phyloP scores from a whole-genome alignment of 2,113 vertebrate species.

The Miniopterus natalensis region DNA sequence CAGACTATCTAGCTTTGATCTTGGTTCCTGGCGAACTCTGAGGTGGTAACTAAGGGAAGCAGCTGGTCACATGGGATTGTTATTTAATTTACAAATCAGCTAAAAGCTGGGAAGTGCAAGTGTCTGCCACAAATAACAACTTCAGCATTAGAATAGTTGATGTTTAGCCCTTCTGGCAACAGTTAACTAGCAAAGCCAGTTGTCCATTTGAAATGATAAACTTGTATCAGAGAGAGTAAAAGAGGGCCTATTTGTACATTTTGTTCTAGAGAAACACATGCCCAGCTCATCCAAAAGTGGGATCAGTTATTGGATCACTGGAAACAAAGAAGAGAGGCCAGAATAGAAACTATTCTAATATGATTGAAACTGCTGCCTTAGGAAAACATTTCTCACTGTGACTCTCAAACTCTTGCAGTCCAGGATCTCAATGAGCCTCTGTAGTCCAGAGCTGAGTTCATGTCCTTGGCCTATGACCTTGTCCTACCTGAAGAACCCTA shows the following conservation, averaged over 20 bases:
- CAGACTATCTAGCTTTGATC: background rate
- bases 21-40: background rate
- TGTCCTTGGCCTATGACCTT: background rate
- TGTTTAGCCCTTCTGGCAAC: background rate
- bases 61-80: background rate
- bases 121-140: background rate
- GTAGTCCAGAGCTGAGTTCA: background rate
- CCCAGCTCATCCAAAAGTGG: background rate
- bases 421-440: background rate
- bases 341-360: constrained; percentile 16
- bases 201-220: background rate
- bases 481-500: background rate
- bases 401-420: background rate
- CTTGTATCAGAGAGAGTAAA: background rate
- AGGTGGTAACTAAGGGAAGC: constrained; percentile 2
- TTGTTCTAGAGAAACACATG: background rate
- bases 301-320: background rate
- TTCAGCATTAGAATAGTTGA: background rate
- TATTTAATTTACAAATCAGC: constrained; percentile 22
- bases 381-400: background rate
- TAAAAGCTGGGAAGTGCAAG: background rate
- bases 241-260: background rate
- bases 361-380: background rate
- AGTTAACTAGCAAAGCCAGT: background rate
- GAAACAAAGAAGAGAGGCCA: background rate